Evolutionary conservation across 2,113 vertebrate genomes (phyloP), one percentile per base, ranked within the genome.

Genomic region (Nibea coibor): DNA sequence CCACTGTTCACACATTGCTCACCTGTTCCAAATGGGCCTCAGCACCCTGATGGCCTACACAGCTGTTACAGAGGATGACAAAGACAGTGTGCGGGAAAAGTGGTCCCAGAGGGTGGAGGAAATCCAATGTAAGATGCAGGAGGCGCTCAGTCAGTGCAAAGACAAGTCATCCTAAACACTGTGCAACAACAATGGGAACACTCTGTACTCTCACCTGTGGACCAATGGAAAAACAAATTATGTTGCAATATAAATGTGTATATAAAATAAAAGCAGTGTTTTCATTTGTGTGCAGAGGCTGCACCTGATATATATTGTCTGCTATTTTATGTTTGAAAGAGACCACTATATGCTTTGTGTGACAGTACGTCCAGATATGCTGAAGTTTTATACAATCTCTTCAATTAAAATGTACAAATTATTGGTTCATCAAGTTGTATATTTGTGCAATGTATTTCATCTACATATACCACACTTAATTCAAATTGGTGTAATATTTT

Each of bases 21-120:
- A 95, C 75, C 91, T 96, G 26, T 96, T 96, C 85, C 93, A 96
- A 51, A 94, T 95, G 62, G 95, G 95, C 22, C 94, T 96, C 61
- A 95, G 95, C 0, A 72, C 95, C 10, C 89, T 95, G 59, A 95
- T 95, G 94, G 95, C 84, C 51, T 95, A 95, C 91, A 94, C 90
- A 8, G 78, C 93, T 1, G 94, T 94, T 31, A 95, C 88, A 1
- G 92, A 95, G 89, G 94, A 95, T 0, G 93, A 96, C 12, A 94
- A 95, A 78, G 94, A 95, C 0, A 91, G 94, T 65, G 92, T 95
- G 54, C 85, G 84, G 3, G 89, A 93, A 7, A 95, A 94, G 83
- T 95, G 95, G 95, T 62, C 77, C 43, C 80, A 82, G 67, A 93
- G 93, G 75, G 94, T 95, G 75, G 22, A 14, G 5, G 89, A 94